These are phyloP conservation scores for Zaprionus africanus DNA, from an alignment of 1,140 invertebrate species.

Conservation along the genomic window DNA sequence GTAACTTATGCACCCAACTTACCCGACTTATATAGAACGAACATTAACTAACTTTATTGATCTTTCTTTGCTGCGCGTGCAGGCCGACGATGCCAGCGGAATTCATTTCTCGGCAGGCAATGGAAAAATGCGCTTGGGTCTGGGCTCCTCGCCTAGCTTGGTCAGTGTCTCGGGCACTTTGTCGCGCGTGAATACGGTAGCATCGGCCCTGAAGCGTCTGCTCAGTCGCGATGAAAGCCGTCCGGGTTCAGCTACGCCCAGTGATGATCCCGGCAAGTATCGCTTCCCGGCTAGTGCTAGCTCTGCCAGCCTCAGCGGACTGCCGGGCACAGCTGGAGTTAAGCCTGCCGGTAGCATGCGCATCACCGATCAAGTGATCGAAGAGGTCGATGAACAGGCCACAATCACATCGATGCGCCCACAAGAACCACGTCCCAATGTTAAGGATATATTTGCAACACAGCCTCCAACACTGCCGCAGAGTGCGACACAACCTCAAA, in stretches of 20 bases:
- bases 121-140: slow-evolving; percentile 84
- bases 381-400: slow-evolving; percentile 92
- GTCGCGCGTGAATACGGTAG: slow-evolving; percentile 89
- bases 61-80: neutral
- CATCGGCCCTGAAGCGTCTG: slow-evolving; percentile 90
- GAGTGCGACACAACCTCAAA: slow-evolving; percentile 69
- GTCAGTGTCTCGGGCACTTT: slow-evolving; percentile 87
- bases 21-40: no score
- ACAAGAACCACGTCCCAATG: slow-evolving; percentile 86
- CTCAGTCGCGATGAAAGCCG: slow-evolving; percentile 89
- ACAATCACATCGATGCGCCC: slow-evolving; percentile 90
- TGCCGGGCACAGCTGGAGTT: slow-evolving; percentile 22
- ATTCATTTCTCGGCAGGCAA: slow-evolving; percentile 89
- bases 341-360: slow-evolving; percentile 87
- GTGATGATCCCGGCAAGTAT: slow-evolving; percentile 71
- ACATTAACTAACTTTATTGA: neutral
- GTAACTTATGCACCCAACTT: slow-evolving; percentile 25
- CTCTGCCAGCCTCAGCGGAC: slow-evolving; percentile 60
- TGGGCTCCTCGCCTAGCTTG: slow-evolving; percentile 85
- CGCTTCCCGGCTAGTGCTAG: slow-evolving; percentile 77
- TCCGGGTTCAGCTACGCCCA: slow-evolving; percentile 75
- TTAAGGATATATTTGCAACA: slow-evolving; percentile 86
- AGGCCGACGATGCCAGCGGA: slow-evolving; percentile 88
- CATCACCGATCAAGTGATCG: slow-evolving; percentile 91
- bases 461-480: slow-evolving; percentile 14